These are phyloP conservation scores for Agelastica alni DNA, from an alignment of 2,888 invertebrate species.

Conservation along the genomic window DNA sequence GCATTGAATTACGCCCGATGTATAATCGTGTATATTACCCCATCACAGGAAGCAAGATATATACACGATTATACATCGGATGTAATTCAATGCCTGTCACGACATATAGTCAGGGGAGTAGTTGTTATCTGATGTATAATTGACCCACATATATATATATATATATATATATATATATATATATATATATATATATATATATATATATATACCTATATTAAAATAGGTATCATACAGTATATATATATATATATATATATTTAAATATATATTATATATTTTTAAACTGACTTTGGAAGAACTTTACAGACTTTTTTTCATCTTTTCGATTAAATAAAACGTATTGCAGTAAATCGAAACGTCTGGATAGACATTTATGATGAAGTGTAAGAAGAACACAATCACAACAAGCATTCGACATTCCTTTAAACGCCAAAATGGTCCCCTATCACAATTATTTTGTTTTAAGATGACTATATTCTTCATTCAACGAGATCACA, in stretches of 20 bases:
- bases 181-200: not conserved
- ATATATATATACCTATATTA: not conserved
- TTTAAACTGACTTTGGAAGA: not conserved
- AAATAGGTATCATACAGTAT: too few species aligned
- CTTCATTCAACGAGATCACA: constrained; percentile 52
- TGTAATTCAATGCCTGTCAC: too few species aligned
- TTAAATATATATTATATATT: not conserved
- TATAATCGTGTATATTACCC: too few species aligned
- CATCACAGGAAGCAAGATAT: too few species aligned
- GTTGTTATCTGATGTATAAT: too few species aligned
- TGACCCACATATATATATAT: too few species aligned
- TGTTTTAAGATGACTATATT: constrained; percentile 41
- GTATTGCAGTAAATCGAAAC: not conserved
- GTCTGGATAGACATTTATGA: constrained; percentile 1
- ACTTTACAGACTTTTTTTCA: too few species aligned
- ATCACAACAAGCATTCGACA: constrained; percentile 33
- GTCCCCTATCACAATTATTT: constrained; percentile 52
- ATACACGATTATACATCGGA: too few species aligned
- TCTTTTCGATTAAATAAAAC: not conserved
- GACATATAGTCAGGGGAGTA: too few species aligned
- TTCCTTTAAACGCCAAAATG: constrained; percentile 36
- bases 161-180: too few species aligned
- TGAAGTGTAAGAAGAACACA: constrained; percentile 23
- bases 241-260: not conserved
- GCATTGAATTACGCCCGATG: too few species aligned